A percentile compares a stretch with the other conserved stretches of the same genome.
phyloP scores from a whole-genome alignment of 2,113 vertebrate genomes.

The Mastomys natalensis region DNA sequence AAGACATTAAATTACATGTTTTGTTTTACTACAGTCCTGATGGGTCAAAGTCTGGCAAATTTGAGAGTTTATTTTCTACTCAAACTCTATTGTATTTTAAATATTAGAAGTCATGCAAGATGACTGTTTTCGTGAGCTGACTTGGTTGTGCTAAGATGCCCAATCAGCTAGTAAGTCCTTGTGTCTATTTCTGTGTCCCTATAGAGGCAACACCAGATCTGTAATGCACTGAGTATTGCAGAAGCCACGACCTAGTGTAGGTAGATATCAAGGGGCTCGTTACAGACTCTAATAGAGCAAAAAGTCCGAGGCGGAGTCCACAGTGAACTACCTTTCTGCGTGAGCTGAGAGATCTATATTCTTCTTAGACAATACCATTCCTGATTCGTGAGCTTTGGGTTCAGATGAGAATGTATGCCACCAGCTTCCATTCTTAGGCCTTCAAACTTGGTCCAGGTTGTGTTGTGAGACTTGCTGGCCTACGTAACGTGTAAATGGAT shows the following conservation, averaged over 20 bases:
- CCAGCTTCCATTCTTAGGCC: background rate
- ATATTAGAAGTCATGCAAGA: background rate
- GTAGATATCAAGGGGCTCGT: background rate
- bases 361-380: background rate
- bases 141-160: background rate
- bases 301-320: background rate
- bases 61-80: slow-evolving; percentile 10
- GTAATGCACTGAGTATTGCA: too few relatives aligned
- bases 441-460: background rate
- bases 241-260: background rate
- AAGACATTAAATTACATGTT: slow-evolving; percentile 45
- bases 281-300: background rate
- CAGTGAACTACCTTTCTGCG: background rate
- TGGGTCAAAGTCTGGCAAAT: background rate
- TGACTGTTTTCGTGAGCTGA: background rate
- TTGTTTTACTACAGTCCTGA: background rate
- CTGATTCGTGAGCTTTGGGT: background rate
- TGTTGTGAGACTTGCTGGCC: background rate
- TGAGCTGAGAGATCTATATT: background rate
- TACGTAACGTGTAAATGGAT: background rate
- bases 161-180: background rate
- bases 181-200: background rate
- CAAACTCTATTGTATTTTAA: slow-evolving; percentile 18
- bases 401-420: background rate
- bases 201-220: background rate